A percentile compares a stretch with the other conserved stretches of the same genome.
phyloP scores from a whole-genome alignment of 2,113 vertebrate genomes.

The Chroicocephalus ridibundus region DNA sequence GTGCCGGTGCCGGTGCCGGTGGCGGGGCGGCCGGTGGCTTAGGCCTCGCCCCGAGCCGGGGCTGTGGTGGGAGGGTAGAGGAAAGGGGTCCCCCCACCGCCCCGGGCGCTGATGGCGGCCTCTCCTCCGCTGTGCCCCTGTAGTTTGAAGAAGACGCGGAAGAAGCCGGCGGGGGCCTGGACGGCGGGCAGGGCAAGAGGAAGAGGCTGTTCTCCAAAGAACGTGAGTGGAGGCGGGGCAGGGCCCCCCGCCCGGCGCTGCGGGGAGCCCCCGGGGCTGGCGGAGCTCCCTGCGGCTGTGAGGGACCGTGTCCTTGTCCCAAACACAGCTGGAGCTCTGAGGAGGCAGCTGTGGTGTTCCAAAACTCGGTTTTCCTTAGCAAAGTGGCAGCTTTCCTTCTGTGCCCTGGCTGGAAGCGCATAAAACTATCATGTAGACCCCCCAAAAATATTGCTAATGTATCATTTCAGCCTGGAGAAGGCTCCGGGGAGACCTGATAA shows the following conservation, averaged over 20 bases:
- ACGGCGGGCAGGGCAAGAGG: constrained; percentile 86
- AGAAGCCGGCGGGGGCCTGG: constrained; percentile 81
- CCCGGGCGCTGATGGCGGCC: not conserved
- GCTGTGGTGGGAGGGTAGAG: fast-evolving
- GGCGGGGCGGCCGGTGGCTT: not conserved
- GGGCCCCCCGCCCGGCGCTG: not conserved
- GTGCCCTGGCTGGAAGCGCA: not conserved
- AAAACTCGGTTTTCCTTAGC: not conserved
- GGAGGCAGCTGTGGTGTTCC: not conserved
- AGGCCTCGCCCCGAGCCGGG: not conserved
- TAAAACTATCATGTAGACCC: not conserved
- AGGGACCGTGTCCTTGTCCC: fast-evolving
- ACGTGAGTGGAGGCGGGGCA: constrained; percentile 64
- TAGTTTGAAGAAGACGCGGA: constrained; percentile 91
- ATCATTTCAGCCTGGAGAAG: no score
- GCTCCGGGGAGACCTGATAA: no score
- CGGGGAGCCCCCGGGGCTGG: not conserved
- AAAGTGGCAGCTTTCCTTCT: not conserved
- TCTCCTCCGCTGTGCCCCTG: not conserved
- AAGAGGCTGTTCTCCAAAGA: constrained; percentile 97
- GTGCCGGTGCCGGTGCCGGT: no score
- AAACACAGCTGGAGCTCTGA: not conserved
- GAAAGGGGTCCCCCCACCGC: no score
- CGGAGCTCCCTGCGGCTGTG: not conserved
- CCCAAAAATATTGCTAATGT: not conserved